Evolutionary conservation across 1,140 invertebrate species (phyloP).

Genomic region (Drosophila lacertosa): DNA sequence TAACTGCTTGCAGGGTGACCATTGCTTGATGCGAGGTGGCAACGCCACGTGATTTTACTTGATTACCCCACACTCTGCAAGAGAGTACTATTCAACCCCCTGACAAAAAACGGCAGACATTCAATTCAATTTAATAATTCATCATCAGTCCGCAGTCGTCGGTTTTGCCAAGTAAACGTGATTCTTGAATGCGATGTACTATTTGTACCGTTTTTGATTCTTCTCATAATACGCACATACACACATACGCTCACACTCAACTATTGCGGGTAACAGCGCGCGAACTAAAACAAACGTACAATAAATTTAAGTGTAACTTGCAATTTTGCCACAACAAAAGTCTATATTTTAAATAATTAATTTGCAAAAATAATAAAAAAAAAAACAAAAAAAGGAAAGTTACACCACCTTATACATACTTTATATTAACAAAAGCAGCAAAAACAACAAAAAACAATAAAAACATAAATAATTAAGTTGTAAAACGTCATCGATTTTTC

Average conservation of each 20-base stretch:
- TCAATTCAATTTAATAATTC: constrained; percentile 41
- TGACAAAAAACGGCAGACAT: constrained; percentile 21
- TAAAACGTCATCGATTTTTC: constrained; percentile 69
- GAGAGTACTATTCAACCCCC: constrained; percentile 27
- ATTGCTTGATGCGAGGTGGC: constrained; percentile 2
- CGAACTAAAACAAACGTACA: constrained; percentile 7
- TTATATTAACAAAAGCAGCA: too few species aligned
- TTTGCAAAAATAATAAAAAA: too few species aligned
- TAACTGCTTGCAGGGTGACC: constrained; percentile 19
- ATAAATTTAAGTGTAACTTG: constrained; percentile 11
- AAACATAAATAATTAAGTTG: not conserved
- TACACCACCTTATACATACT: too few species aligned
- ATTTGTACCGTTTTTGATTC: constrained; percentile 42
- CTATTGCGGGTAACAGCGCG: constrained; percentile 39
- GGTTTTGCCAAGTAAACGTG: constrained; percentile 78
- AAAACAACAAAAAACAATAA: not conserved
- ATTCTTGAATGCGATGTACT: constrained; percentile 47
- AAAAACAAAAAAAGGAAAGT: too few species aligned
- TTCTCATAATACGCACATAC: constrained; percentile 32
- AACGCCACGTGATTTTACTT: not conserved
- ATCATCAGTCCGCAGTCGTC: constrained; percentile 71
- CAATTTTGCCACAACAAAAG: constrained; percentile 8
- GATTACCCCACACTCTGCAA: constrained; percentile 14
- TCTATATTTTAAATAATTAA: not conserved
- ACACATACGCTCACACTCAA: constrained; percentile 25